Conservation (phyloP, 2,888 invertebrate species). For the Drosophila subquinaria region DNA sequence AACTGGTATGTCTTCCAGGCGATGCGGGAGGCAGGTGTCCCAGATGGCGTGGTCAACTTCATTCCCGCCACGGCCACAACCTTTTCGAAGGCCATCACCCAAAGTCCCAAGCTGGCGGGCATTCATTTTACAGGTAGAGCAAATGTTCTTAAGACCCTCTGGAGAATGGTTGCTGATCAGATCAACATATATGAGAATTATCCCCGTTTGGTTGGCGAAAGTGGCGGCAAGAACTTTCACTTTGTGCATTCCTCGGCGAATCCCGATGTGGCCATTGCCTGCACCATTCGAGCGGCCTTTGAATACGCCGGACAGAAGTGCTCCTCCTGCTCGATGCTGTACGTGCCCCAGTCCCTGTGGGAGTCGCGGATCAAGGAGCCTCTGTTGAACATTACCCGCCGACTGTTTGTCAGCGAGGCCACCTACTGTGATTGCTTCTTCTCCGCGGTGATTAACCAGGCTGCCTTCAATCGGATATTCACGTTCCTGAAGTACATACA, state of each 20-base stretch:
- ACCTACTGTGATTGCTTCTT: constrained; percentile 92
- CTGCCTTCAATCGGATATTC: constrained; percentile 94
- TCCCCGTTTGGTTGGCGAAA: constrained; percentile 96
- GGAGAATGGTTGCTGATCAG: constrained; percentile 95
- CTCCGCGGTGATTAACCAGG: constrained; percentile 98
- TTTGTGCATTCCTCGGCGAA: constrained; percentile 97
- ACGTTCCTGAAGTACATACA: constrained; percentile 93
- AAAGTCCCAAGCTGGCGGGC: constrained; percentile 93
- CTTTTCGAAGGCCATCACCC: constrained; percentile 94
- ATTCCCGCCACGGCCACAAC: constrained; percentile 96
- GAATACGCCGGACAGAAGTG: constrained; percentile 99
- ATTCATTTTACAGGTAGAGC: constrained; percentile 99
- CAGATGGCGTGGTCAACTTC: constrained; percentile 98
- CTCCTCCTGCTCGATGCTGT: constrained; percentile 98
- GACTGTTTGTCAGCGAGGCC: constrained; percentile 94
- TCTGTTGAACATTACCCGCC: constrained; percentile 88
- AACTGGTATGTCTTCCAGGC: constrained; percentile 97
- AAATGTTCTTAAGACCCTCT: constrained; percentile 95
- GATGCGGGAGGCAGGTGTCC: constrained; percentile 97
- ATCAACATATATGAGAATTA: constrained; percentile 93
- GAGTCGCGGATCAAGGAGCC: constrained; percentile 85
- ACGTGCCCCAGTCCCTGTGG: constrained; percentile 96
- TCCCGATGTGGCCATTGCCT: constrained; percentile 90
- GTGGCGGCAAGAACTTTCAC: constrained; percentile 99
- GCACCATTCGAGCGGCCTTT: constrained; percentile 95